Evolutionary conservation across 2,888 invertebrate genomes (phyloP).

Genomic region (Coelogynopora nodosa): DNA sequence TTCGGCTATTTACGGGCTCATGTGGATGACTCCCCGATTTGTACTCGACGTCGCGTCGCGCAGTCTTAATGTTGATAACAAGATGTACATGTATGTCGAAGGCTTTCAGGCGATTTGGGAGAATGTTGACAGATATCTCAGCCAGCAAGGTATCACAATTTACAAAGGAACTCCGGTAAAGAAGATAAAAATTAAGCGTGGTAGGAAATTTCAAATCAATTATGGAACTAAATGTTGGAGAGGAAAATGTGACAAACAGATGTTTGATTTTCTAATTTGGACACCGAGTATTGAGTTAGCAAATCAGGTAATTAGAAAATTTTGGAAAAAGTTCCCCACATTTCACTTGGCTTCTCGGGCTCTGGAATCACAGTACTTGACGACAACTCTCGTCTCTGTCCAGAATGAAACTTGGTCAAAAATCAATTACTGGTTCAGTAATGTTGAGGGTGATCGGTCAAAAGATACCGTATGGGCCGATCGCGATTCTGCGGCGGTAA

Average conservation of each 20-base stretch:
- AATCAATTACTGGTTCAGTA: neutral
- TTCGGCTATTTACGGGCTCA: constrained; percentile 30
- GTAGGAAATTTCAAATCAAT: neutral
- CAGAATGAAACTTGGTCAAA: neutral
- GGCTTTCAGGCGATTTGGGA: neutral
- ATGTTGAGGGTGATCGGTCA: neutral
- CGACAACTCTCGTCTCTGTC: neutral
- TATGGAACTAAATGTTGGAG: neutral
- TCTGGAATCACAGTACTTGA: neutral
- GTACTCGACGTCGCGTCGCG: neutral
- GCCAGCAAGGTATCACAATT: neutral
- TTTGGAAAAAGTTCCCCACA: neutral
- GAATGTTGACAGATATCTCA: neutral
- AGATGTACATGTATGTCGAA: constrained; percentile 21
- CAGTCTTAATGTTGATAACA: neutral
- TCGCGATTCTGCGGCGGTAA: neutral
- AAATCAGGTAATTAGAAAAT: neutral
- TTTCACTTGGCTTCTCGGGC: neutral
- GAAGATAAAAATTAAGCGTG: neutral
- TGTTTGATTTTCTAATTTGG: neutral
- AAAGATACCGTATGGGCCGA: neutral
- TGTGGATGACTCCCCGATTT: constrained; percentile 19
- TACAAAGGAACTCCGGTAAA: neutral
- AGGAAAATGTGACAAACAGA: neutral
- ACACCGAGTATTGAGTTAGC: neutral